Conservation (phyloP, 1,140 invertebrate genomes). For the Drosophila arawakana region DNA sequence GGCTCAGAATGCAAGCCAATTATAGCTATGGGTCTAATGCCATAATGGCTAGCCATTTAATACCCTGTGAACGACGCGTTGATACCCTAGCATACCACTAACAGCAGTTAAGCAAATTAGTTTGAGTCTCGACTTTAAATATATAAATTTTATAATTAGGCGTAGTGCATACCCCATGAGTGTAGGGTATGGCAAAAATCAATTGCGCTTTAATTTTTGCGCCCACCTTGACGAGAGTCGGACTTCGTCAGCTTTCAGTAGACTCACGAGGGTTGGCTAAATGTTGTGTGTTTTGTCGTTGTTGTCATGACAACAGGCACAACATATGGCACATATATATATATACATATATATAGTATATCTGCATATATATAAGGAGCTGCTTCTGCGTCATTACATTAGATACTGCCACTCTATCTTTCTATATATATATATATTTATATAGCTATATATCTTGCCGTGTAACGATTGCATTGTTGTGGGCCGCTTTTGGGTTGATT, state of each 20-base stretch:
- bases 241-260: conserved; percentile 20
- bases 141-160: no score
- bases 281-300: conserved; percentile 56
- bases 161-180: neutral
- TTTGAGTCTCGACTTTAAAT: no score
- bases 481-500: conserved; percentile 56
- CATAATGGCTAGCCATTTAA: conserved; percentile 41
- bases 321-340: conserved; percentile 49
- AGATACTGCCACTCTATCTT: conserved; percentile 11
- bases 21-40: conserved; percentile 45
- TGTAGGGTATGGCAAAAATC: conserved; percentile 51
- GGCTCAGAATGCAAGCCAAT: conserved; percentile 52
- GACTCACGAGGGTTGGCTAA: conserved; percentile 50
- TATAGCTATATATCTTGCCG: conserved; percentile 29
- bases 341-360: conserved; percentile 28
- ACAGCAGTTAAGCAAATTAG: no score
- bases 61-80: neutral
- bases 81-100: conserved; percentile 1
- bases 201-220: conserved; percentile 57
- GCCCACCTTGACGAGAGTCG: conserved; percentile 42
- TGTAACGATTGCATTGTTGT: conserved; percentile 57
- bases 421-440: conserved; percentile 1
- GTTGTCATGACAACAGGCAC: conserved; percentile 66
- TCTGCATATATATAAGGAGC: conserved; percentile 9
- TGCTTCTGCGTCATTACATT: conserved; percentile 8